These are phyloP conservation scores for Grantiella picta DNA, from an alignment of 2,113 vertebrate genomes.

Conservation along the genomic window DNA sequence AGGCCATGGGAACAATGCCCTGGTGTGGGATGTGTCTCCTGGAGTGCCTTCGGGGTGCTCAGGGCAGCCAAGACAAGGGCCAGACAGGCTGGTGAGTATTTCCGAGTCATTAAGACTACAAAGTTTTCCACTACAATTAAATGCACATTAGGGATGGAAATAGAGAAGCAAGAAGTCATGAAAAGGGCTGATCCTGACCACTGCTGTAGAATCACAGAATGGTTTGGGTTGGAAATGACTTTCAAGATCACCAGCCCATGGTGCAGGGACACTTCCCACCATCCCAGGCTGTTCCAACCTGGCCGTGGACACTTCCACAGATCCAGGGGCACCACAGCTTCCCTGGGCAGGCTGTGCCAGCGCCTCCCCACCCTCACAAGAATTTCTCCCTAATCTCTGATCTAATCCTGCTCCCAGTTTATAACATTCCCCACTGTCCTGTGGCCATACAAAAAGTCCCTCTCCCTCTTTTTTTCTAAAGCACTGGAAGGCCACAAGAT, in stretches of 20 bases:
- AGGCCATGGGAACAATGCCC: rapidly evolving
- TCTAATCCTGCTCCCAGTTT: not conserved
- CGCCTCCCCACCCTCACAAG: not conserved
- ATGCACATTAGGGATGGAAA: rapidly evolving
- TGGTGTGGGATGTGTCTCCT: not conserved
- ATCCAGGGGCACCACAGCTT: not conserved
- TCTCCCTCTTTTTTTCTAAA: not conserved
- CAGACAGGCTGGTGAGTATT: not conserved
- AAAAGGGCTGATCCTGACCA: not conserved
- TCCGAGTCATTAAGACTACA: not conserved
- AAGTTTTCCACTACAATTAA: not conserved
- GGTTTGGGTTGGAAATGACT: not conserved
- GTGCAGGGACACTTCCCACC: not conserved
- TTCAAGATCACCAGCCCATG: not conserved
- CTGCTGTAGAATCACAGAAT: not conserved
- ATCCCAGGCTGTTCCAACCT: not conserved
- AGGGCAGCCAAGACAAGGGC: not conserved
- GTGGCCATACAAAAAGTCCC: not conserved
- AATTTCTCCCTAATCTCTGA: not conserved
- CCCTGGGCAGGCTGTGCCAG: not conserved
- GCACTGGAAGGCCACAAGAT: not conserved
- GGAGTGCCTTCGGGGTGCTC: not conserved
- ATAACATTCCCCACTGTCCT: not conserved
- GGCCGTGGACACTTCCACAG: not conserved
- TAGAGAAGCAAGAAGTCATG: not conserved